Evolutionary conservation across 2,113 vertebrate species (phyloP).

Genomic region (Percina caprodes): DNA sequence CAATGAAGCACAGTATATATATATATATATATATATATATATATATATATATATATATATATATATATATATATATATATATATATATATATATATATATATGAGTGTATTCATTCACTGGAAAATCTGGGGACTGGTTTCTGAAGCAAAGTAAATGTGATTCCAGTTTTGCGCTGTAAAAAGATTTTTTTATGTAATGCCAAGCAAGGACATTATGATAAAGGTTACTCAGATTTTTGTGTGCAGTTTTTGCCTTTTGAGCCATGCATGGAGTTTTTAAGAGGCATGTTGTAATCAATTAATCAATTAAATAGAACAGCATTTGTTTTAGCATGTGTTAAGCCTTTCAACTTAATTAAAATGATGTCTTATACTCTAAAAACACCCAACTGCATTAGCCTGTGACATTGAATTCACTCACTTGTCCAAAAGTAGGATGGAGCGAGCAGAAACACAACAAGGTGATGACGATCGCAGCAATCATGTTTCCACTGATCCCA

Average conservation of each 20-base stretch:
- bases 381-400: not conserved
- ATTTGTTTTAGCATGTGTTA: not conserved
- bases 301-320: not conserved
- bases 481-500: slow-evolving; percentile 70
- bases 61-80: too few species aligned
- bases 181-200: not conserved
- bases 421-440: slow-evolving; percentile 74
- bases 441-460: slow-evolving; percentile 69
- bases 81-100: too few species aligned
- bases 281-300: not conserved
- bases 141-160: slow-evolving; percentile 25
- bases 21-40: not conserved
- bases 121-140: slow-evolving; percentile 24
- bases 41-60: too few species aligned
- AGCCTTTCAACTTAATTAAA: not conserved
- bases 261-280: not conserved
- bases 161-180: slow-evolving; percentile 30
- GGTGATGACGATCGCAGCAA: slow-evolving; percentile 58
- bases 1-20: slow-evolving; percentile 26
- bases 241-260: not conserved
- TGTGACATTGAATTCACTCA: slow-evolving; percentile 62
- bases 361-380: not conserved
- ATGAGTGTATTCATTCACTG: slow-evolving; percentile 46
- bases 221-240: not conserved
- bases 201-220: slow-evolving; percentile 4